phyloP scores from a whole-genome alignment of 2,797 vertebrate genomes.

The Lates japonicus region DNA sequence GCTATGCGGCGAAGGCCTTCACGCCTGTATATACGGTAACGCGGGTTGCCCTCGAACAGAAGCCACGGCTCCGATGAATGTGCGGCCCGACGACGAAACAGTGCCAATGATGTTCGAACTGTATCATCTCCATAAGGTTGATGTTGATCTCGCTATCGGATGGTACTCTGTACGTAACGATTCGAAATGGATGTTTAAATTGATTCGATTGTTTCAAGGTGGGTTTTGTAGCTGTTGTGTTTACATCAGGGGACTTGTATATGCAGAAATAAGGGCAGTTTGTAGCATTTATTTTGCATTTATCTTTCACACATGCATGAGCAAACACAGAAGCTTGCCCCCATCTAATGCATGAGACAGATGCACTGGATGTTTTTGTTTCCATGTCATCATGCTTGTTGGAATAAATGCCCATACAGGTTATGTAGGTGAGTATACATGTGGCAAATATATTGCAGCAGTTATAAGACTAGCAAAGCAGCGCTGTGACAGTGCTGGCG shows the following conservation, averaged over 20 bases:
- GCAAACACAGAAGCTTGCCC: not conserved
- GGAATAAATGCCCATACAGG: not conserved
- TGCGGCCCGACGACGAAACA: too few relatives aligned
- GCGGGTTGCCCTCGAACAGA: too few relatives aligned
- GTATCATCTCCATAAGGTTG: too few relatives aligned
- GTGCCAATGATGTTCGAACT: too few relatives aligned
- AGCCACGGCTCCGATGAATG: too few relatives aligned
- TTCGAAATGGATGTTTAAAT: too few relatives aligned
- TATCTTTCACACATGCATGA: not conserved
- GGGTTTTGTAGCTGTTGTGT: too few relatives aligned
- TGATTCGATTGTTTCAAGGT: too few relatives aligned
- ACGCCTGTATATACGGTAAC: too few relatives aligned
- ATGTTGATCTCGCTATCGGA: too few relatives aligned
- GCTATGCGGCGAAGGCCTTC: too few relatives aligned
- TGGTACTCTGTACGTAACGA: too few relatives aligned
- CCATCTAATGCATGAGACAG: not conserved
- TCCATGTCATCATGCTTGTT: not conserved
- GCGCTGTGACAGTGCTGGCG: conserved; percentile 62
- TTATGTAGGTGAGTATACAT: conserved; percentile 22
- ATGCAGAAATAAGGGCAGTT: not conserved
- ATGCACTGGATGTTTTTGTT: conserved; percentile 16
- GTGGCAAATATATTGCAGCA: conserved; percentile 29
- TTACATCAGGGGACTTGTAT: conserved; percentile 4
- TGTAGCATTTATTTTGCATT: conserved; percentile 7
- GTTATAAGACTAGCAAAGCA: conserved; percentile 50